phyloP scores from a whole-genome alignment of 2,888 invertebrate genomes.

The Limnephilus rhombicus region DNA sequence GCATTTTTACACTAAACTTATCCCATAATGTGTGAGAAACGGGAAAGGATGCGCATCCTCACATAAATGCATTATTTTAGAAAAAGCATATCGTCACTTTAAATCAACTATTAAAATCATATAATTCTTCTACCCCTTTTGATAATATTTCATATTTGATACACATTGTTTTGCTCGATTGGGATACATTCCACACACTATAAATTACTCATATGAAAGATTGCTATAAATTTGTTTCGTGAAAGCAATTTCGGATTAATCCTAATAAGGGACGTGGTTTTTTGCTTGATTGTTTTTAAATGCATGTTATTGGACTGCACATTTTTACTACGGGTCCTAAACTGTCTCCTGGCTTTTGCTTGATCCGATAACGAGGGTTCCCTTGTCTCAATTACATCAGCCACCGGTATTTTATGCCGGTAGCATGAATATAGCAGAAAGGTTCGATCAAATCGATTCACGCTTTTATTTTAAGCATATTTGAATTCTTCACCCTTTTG shows the following conservation, averaged over 20 bases:
- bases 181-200: not conserved
- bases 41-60: not conserved
- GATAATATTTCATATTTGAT: not conserved
- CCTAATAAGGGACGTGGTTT: not conserved
- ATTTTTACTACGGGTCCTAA: not conserved
- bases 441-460: not conserved
- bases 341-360: not conserved
- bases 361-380: conserved; percentile 23
- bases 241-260: not conserved
- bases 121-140: not conserved
- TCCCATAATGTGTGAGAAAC: not conserved
- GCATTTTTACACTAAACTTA: not conserved
- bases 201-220: not conserved
- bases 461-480: not conserved
- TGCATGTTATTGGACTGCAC: not conserved
- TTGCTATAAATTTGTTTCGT: not conserved
- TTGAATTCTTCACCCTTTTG: not conserved
- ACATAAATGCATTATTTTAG: not conserved
- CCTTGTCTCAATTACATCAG: conserved; percentile 20
- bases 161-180: not conserved
- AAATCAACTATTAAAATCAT: not conserved
- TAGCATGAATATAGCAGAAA: not conserved
- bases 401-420: conserved; percentile 26
- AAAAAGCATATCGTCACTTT: not conserved
- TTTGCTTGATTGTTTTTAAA: not conserved